Conservation (phyloP, 1,140 invertebrate genomes). For the Drosophila leontia region DNA sequence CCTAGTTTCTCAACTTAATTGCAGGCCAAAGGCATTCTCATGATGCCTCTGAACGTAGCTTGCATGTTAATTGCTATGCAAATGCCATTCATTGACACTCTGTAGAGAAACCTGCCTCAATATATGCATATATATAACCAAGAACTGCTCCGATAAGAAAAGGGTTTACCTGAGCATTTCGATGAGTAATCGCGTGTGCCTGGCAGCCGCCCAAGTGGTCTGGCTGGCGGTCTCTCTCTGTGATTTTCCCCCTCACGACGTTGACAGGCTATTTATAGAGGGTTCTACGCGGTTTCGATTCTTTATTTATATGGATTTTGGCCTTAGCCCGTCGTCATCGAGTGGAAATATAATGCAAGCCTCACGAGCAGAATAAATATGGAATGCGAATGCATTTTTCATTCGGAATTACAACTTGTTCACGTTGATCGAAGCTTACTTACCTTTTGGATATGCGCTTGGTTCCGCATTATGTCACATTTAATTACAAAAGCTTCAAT, state of each 20-base stretch:
- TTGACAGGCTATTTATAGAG: conserved; percentile 45
- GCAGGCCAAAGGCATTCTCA: not conserved
- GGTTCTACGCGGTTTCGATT: conserved; percentile 1
- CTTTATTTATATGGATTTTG: conserved; percentile 38
- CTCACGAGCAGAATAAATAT: conserved; percentile 47
- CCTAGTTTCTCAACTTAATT: conserved; percentile 17
- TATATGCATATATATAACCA: conserved; percentile 23
- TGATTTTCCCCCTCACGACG: conserved; percentile 24
- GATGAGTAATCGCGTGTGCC: conserved; percentile 27
- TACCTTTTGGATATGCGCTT: conserved; percentile 45
- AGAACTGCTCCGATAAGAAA: conserved; percentile 18
- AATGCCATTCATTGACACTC: conserved; percentile 18
- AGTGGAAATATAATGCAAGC: conserved; percentile 23
- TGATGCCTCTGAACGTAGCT: not conserved
- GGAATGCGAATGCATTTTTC: conserved; percentile 31
- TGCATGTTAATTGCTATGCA: conserved; percentile 26
- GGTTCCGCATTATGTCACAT: conserved; percentile 70
- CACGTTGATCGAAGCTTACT: conserved; percentile 15
- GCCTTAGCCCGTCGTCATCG: conserved; percentile 38
- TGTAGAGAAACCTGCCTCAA: conserved; percentile 49
- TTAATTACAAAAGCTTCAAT: conserved; percentile 44
- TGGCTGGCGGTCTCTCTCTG: not conserved
- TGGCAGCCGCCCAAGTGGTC: not conserved
- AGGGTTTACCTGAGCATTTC: not conserved
- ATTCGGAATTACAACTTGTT: conserved; percentile 15